phyloP scores from a whole-genome alignment of 2,888 invertebrate species.

The Shargacucullia verbasci region DNA sequence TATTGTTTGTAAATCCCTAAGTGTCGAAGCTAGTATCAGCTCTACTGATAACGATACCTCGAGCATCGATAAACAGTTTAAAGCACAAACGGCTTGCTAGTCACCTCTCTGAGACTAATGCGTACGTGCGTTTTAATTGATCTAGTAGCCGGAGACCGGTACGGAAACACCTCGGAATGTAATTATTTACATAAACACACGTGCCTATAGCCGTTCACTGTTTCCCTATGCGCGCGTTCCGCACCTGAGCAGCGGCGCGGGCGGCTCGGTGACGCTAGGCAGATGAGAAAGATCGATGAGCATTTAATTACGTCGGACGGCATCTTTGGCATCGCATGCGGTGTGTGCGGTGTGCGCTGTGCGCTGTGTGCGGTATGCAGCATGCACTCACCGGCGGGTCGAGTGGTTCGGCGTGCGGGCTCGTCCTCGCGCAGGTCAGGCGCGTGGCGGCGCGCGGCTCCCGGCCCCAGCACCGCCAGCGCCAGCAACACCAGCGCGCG shows the following conservation, averaged over 20 bases:
- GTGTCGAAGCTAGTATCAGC: constrained; percentile 67
- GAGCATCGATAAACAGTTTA: constrained; percentile 63
- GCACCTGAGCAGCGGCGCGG: constrained; percentile 45
- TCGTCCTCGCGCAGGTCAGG: constrained; percentile 91
- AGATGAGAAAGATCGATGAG: constrained; percentile 60
- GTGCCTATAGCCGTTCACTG: constrained; percentile 58
- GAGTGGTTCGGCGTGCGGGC: constrained; percentile 90
- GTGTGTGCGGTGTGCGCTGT: constrained; percentile 73
- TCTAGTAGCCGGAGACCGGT: constrained; percentile 59
- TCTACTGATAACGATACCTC: constrained; percentile 70
- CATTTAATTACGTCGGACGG: constrained; percentile 67
- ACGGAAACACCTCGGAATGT: constrained; percentile 70
- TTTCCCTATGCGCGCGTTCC: constrained; percentile 46
- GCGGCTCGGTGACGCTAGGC: constrained; percentile 40
- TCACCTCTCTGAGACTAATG: constrained; percentile 39
- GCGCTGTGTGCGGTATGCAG: constrained; percentile 57
- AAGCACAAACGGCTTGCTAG: constrained; percentile 33
- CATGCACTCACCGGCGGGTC: constrained; percentile 91
- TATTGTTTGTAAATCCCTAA: constrained; percentile 84
- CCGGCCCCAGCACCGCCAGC: constrained; percentile 75
- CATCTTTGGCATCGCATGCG: constrained; percentile 73
- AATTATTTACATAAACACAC: constrained; percentile 80
- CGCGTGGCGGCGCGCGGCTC: constrained; percentile 88
- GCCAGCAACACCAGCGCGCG: constrained; percentile 81
- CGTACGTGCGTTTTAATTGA: constrained; percentile 67